Evolutionary conservation across 2,888 invertebrate species (phyloP), one percentile per base, ranked within the genome.

Genomic region (Agrilus mali): DNA sequence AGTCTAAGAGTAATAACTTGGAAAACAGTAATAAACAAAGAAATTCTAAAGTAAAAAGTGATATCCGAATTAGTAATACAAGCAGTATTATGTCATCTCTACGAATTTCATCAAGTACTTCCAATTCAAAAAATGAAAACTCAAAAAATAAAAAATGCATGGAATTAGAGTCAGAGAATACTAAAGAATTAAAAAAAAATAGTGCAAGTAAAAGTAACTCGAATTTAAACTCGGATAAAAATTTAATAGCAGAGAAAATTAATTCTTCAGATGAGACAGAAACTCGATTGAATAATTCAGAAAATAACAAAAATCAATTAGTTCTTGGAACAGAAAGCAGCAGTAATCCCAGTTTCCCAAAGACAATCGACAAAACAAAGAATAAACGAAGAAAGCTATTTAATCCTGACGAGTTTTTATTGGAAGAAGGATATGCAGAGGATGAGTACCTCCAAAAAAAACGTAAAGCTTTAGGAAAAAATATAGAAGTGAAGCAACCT

Each of bases 361-460:
- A 33, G 15, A 35, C 15, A 13, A 13, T 7, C 10, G 12, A 15
- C n/a, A 16, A 33, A 7, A 37, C 38, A 13, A 10, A 22, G n/a
- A 33, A 35, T 15, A 42, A 34, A 38, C 38, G 38, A 20, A 20
- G 22, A 17, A 33, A 38, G 34, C 22, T 42, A 10, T 20, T 34
- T 14, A 32, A 16, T 38, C 31, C 13, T 12, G 17, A 14, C 33
- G 33, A 32, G 15, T 4, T 16, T n/a, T 16, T 33, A 37, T 17
- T 40, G 31, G 33, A 27, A 33, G 31, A 31, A 32, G 17, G 5
- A 20, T 6, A 20, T 20, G 3, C 20, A 3, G 20, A 20, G 3
- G 16, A 36, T 38, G 33, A 41, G 40, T 17, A 27, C 40, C 8
- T 40, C 40, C 33, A 37, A 41, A n/a, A 36, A 40, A 40, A 41